A percentile compares a stretch with the other conserved stretches of the same genome.
These are phyloP conservation scores for Acrocephalus kingi DNA, from an alignment of 2,113 vertebrate species.

Conservation along the genomic window DNA sequence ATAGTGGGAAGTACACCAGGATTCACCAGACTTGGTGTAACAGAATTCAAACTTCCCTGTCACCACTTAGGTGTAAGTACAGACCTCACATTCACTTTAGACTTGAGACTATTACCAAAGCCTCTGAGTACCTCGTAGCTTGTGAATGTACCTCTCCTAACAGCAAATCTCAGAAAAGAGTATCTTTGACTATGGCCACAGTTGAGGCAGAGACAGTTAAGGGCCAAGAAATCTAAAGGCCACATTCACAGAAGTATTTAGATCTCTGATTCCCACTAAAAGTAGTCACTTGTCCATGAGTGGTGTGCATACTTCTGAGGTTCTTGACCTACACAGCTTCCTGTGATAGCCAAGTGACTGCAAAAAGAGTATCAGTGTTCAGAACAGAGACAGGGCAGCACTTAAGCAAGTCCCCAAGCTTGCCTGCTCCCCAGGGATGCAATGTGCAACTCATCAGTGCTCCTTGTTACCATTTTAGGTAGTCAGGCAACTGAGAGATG, in stretches of 20 bases:
- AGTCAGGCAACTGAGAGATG: background rate
- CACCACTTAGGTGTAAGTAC: background rate
- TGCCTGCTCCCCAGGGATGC: background rate
- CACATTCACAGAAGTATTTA: background rate
- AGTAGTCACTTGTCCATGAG: background rate
- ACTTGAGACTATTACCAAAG: background rate
- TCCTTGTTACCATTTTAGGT: slow-evolving; percentile 36
- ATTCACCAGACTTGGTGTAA: background rate
- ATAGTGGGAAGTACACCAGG: background rate
- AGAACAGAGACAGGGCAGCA: background rate
- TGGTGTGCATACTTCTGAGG: background rate
- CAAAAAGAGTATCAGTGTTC: background rate
- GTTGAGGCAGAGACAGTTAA: background rate
- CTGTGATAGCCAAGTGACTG: background rate
- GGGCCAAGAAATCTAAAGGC: background rate
- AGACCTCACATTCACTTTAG: background rate
- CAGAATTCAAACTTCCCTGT: background rate
- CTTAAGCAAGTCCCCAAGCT: background rate
- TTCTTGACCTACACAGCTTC: background rate
- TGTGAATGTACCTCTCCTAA: background rate
- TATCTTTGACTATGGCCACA: background rate
- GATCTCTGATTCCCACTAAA: background rate
- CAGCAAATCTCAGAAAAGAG: background rate
- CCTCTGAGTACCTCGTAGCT: background rate
- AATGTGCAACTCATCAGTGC: background rate